Conservation (phyloP, 2,113 vertebrate species). For the Brachyhypopomus occidentalis region DNA sequence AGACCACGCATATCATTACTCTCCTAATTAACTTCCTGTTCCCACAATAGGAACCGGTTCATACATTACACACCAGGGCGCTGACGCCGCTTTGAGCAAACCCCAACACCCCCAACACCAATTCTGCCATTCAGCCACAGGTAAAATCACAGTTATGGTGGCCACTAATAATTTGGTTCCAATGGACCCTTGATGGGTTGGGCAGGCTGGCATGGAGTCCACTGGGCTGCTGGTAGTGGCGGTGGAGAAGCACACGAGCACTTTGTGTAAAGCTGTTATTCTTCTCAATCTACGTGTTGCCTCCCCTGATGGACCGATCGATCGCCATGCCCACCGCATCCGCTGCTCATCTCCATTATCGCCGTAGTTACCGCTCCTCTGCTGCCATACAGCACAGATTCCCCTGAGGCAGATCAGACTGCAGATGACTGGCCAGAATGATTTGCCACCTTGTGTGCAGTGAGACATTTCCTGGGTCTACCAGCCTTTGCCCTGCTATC, state of each 20-base stretch:
- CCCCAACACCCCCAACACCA: background rate
- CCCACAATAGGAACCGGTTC: background rate
- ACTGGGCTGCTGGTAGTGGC: no score
- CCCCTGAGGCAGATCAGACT: constrained; percentile 57
- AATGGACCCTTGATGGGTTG: background rate
- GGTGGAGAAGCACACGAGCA: constrained; percentile 38
- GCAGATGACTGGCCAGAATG: constrained; percentile 66
- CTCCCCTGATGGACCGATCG: constrained; percentile 59
- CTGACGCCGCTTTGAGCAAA: background rate
- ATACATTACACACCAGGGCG: background rate
- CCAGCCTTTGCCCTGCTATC: constrained; percentile 33
- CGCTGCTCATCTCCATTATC: constrained; percentile 60
- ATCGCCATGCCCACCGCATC: constrained; percentile 56
- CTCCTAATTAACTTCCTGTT: background rate
- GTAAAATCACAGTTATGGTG: no score
- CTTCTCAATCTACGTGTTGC: constrained; percentile 50
- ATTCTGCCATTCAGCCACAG: no score
- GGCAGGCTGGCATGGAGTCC: background rate
- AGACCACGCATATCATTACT: background rate
- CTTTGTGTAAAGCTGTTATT: constrained; percentile 36
- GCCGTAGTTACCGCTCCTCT: constrained; percentile 64
- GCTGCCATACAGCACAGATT: constrained; percentile 56
- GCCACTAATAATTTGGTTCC: background rate
- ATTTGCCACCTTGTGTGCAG: constrained; percentile 64
- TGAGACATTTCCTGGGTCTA: constrained; percentile 48